Evolutionary conservation across 2,113 vertebrate species (phyloP), one percentile per base, ranked within the genome.

Genomic region (Hemiprocne comata): DNA sequence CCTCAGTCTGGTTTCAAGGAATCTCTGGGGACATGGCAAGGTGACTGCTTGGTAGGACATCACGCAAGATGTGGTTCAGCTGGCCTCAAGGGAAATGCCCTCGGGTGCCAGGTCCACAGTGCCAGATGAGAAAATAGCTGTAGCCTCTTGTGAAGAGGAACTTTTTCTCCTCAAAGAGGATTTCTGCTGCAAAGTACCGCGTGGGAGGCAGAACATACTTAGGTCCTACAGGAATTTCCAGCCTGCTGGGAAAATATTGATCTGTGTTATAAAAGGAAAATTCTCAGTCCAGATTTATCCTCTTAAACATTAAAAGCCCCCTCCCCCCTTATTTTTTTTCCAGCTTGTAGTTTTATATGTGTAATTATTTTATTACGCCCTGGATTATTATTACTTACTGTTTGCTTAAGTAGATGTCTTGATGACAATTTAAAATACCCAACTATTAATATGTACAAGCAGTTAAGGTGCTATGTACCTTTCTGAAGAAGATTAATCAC

Each of bases 181-280:
- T 88, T 93, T 83, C 90, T 93, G 64, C 55, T 73, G 64, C 64
- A 57, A 75, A 65, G 79, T 11, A 20, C 83, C 0, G 6, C 0
- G 31, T 90, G 51, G 92, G 94, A 95, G 67, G 75, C n/a, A 61
- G 58, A 91, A 76, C 31, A 17, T 1, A 13, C 60, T 77, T 33
- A 26, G 85, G 90, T 94, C 92, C 67, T 73, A 33, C 3, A 29
- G 83, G 92, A 88, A 94, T 94, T 83, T 88, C 79, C 48, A 71
- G 48, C 61, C 87, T 25, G 29, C 69, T 89, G 76, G 57, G 48
- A 72, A 90, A 95, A 77, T 4, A 2, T 42, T 89, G 72, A 51
- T 71, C 61, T 66, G 48, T 85, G 62, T 40, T 90, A 71, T 53
- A 75, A 92, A 93, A 92, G 57, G 38, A 90, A 90, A 96, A 84